Percentiles rank a stretch among this genome's conserved stretches.
phyloP scores from a whole-genome alignment of 1,140 invertebrate genomes.

The Brachystomella parvula region DNA sequence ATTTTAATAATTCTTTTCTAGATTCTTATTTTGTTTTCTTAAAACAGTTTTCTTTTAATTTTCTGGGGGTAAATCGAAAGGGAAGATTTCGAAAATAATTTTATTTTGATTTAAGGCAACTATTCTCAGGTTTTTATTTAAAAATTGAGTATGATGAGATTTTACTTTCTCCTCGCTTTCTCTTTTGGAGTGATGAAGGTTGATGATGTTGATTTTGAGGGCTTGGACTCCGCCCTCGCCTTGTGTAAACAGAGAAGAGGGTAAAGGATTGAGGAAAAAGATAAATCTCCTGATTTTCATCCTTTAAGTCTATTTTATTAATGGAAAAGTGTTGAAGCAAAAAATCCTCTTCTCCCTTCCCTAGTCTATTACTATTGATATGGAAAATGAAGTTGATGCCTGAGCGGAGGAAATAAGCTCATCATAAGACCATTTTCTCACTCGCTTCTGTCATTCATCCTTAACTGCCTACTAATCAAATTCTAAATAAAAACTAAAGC shows the following conservation, averaged over 20 bases:
- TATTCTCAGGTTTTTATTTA: conserved; percentile 25
- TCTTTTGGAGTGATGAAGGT: background rate
- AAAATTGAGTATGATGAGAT: conserved; percentile 7
- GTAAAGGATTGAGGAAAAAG: conserved; percentile 8
- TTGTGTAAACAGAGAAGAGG: background rate
- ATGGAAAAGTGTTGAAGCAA: conserved; percentile 38
- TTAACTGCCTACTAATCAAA: background rate
- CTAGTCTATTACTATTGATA: background rate
- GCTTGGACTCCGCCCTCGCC: background rate
- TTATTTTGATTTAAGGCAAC: background rate
- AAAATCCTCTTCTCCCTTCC: conserved; percentile 29
- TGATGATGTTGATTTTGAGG: background rate
- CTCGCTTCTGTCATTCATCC: background rate
- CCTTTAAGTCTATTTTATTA: conserved; percentile 39
- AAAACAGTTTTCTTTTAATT: background rate
- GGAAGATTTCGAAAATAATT: background rate
- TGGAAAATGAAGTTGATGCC: background rate
- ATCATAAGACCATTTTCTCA: conserved; percentile 15
- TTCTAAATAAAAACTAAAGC: background rate
- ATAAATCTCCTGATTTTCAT: conserved; percentile 37
- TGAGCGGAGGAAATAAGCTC: conserved; percentile 14
- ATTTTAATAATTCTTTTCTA: too few species aligned
- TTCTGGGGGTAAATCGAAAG: background rate
- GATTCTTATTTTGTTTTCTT: too few species aligned
- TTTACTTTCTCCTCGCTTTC: too few species aligned